Percentiles rank a stretch among this genome's conserved stretches.
Evolutionary conservation across 2,113 vertebrate genomes (phyloP).

Genomic region (Echinops telfairi): DNA sequence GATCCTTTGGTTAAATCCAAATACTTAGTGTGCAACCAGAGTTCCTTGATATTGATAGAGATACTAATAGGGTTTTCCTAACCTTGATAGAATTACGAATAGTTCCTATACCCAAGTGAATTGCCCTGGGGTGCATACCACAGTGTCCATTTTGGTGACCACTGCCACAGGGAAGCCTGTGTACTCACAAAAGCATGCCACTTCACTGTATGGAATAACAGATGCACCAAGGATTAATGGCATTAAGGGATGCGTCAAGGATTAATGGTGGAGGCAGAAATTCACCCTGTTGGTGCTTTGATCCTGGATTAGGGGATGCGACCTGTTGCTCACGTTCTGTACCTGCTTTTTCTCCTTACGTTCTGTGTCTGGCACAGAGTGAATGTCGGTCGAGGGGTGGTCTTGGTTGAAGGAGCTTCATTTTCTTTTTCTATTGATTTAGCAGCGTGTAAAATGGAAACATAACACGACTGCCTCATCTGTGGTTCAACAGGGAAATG

Average conservation of each 20-base stretch:
- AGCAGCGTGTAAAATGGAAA: constrained; percentile 21
- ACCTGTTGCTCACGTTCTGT: background rate
- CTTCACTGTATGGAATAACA: background rate
- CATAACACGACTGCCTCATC: background rate
- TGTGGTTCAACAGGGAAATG: background rate
- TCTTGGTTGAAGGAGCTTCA: constrained; percentile 18
- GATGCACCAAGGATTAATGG: constrained; percentile 4
- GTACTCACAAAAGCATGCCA: background rate
- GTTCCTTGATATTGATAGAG: constrained; percentile 16
- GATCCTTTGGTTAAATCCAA: background rate
- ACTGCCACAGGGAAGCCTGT: background rate
- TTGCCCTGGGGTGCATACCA: background rate
- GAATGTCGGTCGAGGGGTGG: background rate
- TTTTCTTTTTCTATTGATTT: background rate
- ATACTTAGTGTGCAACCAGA: background rate
- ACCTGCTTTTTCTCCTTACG: background rate
- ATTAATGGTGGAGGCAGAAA: constrained; percentile 7
- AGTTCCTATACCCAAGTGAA: background rate
- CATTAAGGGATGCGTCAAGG: constrained; percentile 27
- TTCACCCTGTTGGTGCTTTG: background rate
- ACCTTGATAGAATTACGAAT: constrained; percentile 42
- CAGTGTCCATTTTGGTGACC: background rate
- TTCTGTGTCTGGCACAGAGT: background rate
- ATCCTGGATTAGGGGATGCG: background rate
- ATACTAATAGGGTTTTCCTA: background rate